Evolutionary conservation across 2,113 vertebrate species (phyloP).

Genomic region (Rhynchopsitta pachyrhyncha): DNA sequence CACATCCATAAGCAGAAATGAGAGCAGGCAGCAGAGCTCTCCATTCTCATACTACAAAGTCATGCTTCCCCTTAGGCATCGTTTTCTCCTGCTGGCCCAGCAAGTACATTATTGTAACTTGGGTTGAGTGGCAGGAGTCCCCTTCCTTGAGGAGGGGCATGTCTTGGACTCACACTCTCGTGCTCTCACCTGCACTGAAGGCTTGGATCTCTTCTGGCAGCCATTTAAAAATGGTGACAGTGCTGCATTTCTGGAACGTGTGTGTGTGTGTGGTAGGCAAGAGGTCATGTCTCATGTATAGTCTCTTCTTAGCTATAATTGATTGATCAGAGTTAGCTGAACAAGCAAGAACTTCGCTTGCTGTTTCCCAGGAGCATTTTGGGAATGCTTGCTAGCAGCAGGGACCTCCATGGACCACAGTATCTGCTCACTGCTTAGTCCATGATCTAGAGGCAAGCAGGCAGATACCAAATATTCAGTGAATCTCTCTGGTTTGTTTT

Average conservation of each 20-base stretch:
- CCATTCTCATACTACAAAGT: neutral
- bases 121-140: neutral
- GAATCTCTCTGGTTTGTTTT: neutral
- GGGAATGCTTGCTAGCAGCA: neutral
- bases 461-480: neutral
- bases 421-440: neutral
- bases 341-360: neutral
- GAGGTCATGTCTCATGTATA: neutral
- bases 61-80: neutral
- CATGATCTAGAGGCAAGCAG: neutral
- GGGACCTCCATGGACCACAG: rapidly evolving
- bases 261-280: neutral
- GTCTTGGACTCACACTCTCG: neutral
- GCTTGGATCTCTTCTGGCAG: neutral
- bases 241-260: neutral
- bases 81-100: neutral
- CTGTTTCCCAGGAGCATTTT: neutral
- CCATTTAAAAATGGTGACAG: neutral
- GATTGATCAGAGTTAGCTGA: neutral
- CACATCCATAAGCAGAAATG: neutral
- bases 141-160: neutral
- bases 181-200: neutral
- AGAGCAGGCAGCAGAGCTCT: constrained; percentile 4
- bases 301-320: neutral
- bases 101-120: neutral